Evolutionary conservation across 1,140 invertebrate species (phyloP).

Genomic region (Alviniconcha marisindica): DNA sequence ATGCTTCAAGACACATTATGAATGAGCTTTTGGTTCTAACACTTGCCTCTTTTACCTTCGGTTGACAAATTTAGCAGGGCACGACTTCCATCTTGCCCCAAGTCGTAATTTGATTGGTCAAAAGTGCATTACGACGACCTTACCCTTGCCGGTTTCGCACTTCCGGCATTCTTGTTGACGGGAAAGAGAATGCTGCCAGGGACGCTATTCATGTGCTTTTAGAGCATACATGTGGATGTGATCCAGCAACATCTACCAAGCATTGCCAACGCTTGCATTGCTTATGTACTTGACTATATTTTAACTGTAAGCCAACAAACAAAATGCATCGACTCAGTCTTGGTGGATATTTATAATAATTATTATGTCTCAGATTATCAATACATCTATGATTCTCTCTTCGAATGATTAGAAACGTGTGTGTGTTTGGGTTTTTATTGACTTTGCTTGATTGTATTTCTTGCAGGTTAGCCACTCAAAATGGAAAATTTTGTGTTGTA

Average conservation of each 20-base stretch:
- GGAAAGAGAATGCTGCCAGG: constrained; percentile 28
- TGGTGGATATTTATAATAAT: no score
- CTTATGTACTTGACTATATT: no score
- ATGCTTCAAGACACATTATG: background rate
- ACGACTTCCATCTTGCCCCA: constrained; percentile 32
- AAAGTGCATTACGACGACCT: background rate
- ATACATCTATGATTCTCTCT: no score
- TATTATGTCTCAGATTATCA: no score
- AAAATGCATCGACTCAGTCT: background rate
- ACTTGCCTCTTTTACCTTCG: constrained; percentile 22
- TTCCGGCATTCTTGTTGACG: constrained; percentile 36
- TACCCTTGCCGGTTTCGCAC: constrained; percentile 8
- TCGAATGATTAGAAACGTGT: no score
- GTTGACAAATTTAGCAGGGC: background rate
- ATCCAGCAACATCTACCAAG: background rate
- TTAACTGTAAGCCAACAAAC: no score
- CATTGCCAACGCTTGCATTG: background rate
- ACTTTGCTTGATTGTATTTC: background rate
- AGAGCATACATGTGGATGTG: background rate
- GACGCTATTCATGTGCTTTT: constrained; percentile 6
- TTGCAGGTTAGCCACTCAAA: constrained; percentile 5
- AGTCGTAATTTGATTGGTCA: constrained; percentile 16
- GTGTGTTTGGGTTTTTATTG: no score
- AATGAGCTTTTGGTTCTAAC: background rate
- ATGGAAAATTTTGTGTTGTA: constrained; percentile 77